A percentile compares a stretch with the other conserved stretches of the same genome.
These are phyloP conservation scores for Tolypeutes matacus DNA, from an alignment of 2,797 vertebrate genomes.

Conservation along the genomic window DNA sequence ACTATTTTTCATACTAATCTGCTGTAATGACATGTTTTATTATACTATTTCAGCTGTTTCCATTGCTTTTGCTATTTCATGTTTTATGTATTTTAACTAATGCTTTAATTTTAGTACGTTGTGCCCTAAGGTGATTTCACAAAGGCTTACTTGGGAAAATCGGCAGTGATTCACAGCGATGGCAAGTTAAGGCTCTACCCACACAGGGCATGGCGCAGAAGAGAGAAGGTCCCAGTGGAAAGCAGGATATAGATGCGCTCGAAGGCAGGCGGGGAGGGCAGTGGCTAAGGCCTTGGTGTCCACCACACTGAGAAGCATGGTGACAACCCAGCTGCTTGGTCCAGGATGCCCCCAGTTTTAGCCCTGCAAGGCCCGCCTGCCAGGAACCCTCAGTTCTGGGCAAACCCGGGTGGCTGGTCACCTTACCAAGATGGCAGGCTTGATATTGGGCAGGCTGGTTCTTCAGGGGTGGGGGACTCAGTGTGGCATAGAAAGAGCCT, in stretches of 20 bases:
- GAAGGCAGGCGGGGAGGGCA: not conserved
- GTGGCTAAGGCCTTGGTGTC: too few species aligned
- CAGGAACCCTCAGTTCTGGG: not conserved
- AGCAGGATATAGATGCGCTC: rapidly evolving
- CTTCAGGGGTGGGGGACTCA: not conserved
- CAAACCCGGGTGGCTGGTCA: not conserved
- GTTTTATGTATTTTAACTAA: conserved; percentile 83
- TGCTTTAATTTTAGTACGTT: conserved; percentile 76
- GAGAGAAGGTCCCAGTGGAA: too few species aligned
- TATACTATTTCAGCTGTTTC: conserved; percentile 75
- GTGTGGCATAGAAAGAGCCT: not conserved
- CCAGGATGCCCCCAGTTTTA: not conserved
- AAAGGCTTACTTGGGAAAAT: conserved; percentile 23
- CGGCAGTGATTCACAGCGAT: rapidly evolving
- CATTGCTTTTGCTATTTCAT: conserved; percentile 63
- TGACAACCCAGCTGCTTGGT: not conserved
- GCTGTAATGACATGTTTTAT: conserved; percentile 82
- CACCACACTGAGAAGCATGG: not conserved
- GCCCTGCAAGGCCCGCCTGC: not conserved
- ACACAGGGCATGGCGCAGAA: too few species aligned
- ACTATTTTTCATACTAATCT: conserved; percentile 80
- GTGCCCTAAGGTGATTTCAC: conserved; percentile 61
- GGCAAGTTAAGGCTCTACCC: not conserved
- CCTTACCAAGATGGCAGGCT: not conserved
- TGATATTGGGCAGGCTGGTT: not conserved